Percentiles rank a stretch among this genome's conserved stretches.
Conservation (phyloP, 2,113 vertebrate genomes). For the Grus americana region DNA sequence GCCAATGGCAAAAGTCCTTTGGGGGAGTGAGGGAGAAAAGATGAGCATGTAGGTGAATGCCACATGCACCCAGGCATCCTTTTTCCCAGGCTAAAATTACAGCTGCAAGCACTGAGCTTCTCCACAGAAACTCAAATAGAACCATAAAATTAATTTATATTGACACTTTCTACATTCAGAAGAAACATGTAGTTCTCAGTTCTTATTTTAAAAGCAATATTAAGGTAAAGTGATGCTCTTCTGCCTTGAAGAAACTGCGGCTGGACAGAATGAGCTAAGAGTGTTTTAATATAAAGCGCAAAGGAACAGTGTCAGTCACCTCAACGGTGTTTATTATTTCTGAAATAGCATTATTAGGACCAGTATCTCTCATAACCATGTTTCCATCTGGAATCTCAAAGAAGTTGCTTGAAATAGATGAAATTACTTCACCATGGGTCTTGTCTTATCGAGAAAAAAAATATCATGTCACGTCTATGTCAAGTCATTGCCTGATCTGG, state of each 20-base stretch:
- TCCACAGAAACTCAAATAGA: not conserved
- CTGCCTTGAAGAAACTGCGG: not conserved
- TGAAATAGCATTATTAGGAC: not conserved
- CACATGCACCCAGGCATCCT: not conserved
- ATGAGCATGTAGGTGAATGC: not conserved
- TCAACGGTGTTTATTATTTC: not conserved
- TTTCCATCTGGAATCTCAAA: not conserved
- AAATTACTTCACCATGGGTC: not conserved
- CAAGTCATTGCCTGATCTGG: not conserved
- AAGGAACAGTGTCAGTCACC: not conserved
- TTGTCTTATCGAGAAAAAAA: not conserved
- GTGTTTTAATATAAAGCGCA: not conserved
- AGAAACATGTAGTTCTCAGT: not conserved
- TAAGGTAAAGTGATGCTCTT: not conserved
- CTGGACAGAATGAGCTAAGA: not conserved
- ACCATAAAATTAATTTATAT: slow-evolving; percentile 20
- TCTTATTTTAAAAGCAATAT: slow-evolving; percentile 25
- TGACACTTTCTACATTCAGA: not conserved
- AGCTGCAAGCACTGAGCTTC: not conserved
- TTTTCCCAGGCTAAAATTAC: slow-evolving; percentile 3
- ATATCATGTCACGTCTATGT: not conserved
- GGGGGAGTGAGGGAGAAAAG: not conserved
- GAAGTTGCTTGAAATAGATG: not conserved
- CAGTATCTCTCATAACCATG: not conserved
- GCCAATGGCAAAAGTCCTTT: not conserved